phyloP scores from a whole-genome alignment of 1,140 invertebrate genomes.

The Helicorthomorpha holstii region DNA sequence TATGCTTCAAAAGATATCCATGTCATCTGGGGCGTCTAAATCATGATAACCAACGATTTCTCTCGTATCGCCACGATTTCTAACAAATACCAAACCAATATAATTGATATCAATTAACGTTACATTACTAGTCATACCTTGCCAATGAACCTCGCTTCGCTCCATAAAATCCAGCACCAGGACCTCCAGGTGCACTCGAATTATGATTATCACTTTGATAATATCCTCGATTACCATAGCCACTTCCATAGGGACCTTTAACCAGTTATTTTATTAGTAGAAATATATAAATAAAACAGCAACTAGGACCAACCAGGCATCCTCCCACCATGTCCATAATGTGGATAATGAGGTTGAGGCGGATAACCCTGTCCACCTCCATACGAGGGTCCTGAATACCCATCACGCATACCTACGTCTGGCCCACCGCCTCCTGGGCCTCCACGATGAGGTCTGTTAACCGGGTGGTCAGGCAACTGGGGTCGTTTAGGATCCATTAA shows the following conservation, averaged over 20 bases:
- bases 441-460: slow-evolving; percentile 23
- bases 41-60: slow-evolving; percentile 63
- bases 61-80: slow-evolving; percentile 33
- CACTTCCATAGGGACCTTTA: background rate
- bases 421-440: background rate
- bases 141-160: background rate
- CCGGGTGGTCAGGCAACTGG: slow-evolving; percentile 74
- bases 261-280: too few relatives aligned
- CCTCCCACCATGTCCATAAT: slow-evolving; percentile 18
- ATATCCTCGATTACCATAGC: background rate
- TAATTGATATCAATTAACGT: background rate
- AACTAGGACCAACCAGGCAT: background rate
- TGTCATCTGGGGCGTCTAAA: slow-evolving; percentile 57
- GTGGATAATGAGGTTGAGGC: slow-evolving; percentile 13
- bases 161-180: background rate
- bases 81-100: slow-evolving; percentile 13
- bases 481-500: slow-evolving; percentile 86
- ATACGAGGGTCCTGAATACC: background rate
- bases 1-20: slow-evolving; percentile 40
- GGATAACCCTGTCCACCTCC: background rate
- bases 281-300: background rate
- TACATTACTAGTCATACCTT: background rate
- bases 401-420: background rate
- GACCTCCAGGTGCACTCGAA: too few relatives aligned
- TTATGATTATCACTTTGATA: background rate